A percentile compares a stretch with the other conserved stretches of the same genome.
These are phyloP conservation scores for Mesodorylaimus sp. DNA, from an alignment of 2,888 invertebrate species.

Conservation along the genomic window DNA sequence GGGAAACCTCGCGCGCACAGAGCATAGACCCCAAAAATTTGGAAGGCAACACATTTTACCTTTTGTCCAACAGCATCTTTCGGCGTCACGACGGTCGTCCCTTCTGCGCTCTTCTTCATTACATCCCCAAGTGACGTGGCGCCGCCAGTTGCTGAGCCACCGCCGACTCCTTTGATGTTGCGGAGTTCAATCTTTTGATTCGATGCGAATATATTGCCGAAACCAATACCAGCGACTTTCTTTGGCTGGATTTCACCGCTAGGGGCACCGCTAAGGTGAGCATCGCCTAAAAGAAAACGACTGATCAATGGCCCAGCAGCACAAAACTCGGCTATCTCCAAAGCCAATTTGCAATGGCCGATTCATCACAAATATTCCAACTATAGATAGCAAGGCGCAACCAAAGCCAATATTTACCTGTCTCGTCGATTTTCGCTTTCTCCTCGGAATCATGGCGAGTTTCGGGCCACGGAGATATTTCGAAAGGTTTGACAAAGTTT, in stretches of 20 bases:
- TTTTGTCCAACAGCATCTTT: too few relatives aligned
- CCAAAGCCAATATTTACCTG: background rate
- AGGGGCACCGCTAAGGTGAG: background rate
- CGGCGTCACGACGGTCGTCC: too few relatives aligned
- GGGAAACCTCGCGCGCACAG: too few relatives aligned
- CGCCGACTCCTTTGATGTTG: slow-evolving; percentile 24
- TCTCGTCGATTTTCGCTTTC: background rate
- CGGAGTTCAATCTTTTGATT: slow-evolving; percentile 22
- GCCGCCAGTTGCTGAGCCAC: background rate
- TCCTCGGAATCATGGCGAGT: background rate
- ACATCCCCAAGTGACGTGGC: background rate
- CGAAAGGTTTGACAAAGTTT: slow-evolving; percentile 57
- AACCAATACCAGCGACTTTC: slow-evolving; percentile 31
- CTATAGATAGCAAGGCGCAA: too few relatives aligned
- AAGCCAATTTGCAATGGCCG: too few relatives aligned
- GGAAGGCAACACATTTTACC: too few relatives aligned
- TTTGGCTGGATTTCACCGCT: slow-evolving; percentile 26
- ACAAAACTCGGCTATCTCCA: background rate
- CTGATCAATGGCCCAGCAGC: background rate
- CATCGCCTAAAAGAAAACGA: background rate
- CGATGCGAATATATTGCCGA: slow-evolving; percentile 32
- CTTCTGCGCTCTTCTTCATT: too few relatives aligned
- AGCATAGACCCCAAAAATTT: too few relatives aligned
- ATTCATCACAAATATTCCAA: too few relatives aligned
- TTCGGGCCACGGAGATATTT: slow-evolving; percentile 6